Evolutionary conservation across 2,797 vertebrate species (phyloP).

Genomic region (Danio choprae): DNA sequence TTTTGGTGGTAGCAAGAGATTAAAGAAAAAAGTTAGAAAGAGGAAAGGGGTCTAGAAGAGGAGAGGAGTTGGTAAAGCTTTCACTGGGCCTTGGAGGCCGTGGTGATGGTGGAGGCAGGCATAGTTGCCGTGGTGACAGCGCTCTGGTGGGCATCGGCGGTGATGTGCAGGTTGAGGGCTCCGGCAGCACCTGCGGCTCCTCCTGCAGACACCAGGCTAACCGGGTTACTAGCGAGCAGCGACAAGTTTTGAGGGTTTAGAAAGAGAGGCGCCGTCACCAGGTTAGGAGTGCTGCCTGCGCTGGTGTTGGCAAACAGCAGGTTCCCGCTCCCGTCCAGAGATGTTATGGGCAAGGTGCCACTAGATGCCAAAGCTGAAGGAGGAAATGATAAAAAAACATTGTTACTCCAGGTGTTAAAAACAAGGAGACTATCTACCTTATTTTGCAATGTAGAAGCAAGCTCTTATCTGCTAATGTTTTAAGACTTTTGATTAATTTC

Average conservation of each 20-base stretch:
- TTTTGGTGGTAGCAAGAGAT: conserved; percentile 84
- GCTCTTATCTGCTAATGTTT: no score
- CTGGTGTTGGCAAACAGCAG: conserved; percentile 92
- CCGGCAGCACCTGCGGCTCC: conserved; percentile 82
- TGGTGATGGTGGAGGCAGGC: conserved; percentile 92
- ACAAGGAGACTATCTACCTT: background rate
- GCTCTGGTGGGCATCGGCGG: conserved; percentile 88
- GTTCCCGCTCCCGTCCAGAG: conserved; percentile 92
- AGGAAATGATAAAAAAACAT: conserved; percentile 45
- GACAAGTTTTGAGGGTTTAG: conserved; percentile 98
- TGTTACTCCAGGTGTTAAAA: background rate
- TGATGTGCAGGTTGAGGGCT: conserved; percentile 88
- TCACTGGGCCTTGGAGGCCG: conserved; percentile 99
- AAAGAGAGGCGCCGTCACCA: conserved; percentile 95
- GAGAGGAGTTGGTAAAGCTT: conserved; percentile 63
- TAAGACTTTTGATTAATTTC: no score
- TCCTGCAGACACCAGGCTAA: conserved; percentile 94
- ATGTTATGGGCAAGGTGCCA: conserved; percentile 95
- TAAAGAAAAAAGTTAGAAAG: conserved; percentile 74
- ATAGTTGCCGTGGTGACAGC: conserved; percentile 86
- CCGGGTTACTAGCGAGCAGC: conserved; percentile 97
- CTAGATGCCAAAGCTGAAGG: conserved; percentile 91
- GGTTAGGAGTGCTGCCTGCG: conserved; percentile 84
- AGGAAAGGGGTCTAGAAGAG: conserved; percentile 58
- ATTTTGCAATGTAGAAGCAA: no score